Evolutionary conservation across 2,113 vertebrate species (phyloP).

Genomic region (Platysteira castanea): DNA sequence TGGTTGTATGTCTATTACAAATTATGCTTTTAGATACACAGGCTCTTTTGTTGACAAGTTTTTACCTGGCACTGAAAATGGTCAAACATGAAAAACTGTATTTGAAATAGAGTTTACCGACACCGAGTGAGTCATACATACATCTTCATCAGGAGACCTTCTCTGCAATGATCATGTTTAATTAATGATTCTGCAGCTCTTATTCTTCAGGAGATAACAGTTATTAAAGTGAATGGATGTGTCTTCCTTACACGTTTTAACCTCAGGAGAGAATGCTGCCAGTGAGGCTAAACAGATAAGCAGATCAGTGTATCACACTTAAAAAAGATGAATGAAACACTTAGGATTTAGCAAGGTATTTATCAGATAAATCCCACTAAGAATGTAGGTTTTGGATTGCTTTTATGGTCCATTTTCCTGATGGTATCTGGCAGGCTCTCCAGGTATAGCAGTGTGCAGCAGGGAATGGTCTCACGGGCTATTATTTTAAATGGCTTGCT

Average conservation of each 20-base stretch:
- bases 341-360: constrained; percentile 39
- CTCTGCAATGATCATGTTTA: neutral
- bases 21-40: neutral
- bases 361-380: constrained; percentile 28
- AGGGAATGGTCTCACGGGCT: constrained; percentile 26
- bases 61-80: neutral
- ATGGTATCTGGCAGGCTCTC: constrained; percentile 19
- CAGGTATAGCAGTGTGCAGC: neutral
- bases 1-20: neutral
- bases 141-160: neutral
- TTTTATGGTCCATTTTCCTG: constrained; percentile 48
- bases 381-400: neutral
- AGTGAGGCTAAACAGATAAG: neutral
- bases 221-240: neutral
- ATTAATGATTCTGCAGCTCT: constrained; percentile 5
- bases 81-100: neutral
- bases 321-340: constrained; percentile 41
- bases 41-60: neutral
- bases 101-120: neutral
- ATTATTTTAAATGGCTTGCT: neutral
- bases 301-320: neutral
- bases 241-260: constrained; percentile 6
- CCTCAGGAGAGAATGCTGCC: neutral
- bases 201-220: neutral
- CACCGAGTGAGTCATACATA: neutral